Evolutionary conservation across 2,797 vertebrate genomes (phyloP).

Genomic region (Molossus alvarezi): DNA sequence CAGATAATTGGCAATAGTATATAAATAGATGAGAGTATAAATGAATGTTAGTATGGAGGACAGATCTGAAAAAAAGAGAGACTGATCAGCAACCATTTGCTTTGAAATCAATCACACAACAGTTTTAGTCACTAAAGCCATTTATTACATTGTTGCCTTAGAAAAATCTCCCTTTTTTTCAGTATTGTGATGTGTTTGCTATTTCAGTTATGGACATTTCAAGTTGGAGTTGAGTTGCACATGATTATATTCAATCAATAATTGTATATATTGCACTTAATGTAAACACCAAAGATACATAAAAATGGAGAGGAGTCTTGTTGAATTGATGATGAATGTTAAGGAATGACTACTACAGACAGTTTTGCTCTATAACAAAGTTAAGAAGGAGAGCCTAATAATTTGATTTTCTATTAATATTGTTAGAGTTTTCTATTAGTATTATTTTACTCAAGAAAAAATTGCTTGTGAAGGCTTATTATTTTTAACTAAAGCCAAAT

Average conservation of each 20-base stretch:
- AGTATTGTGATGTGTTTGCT: constrained; percentile 9
- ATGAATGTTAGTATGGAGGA: constrained; percentile 38
- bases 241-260: constrained; percentile 59
- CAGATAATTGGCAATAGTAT: constrained; percentile 53
- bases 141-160: constrained; percentile 48
- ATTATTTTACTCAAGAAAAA: constrained; percentile 38
- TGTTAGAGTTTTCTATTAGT: constrained; percentile 34
- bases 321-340: constrained; percentile 16
- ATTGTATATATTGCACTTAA: constrained; percentile 34
- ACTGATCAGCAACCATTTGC: constrained; percentile 68
- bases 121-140: neutral
- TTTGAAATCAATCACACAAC: constrained; percentile 55
- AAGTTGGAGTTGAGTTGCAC: constrained; percentile 52
- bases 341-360: neutral
- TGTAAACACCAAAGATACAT: neutral
- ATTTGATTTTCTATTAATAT: constrained; percentile 50
- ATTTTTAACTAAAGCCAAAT: constrained; percentile 30
- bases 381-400: constrained; percentile 33
- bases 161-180: neutral
- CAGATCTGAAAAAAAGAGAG: constrained; percentile 55
- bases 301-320: neutral
- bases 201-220: constrained; percentile 63
- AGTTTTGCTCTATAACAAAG: neutral
- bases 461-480: neutral
- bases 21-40: constrained; percentile 74